phyloP scores from a whole-genome alignment of 2,797 vertebrate genomes.

The Percopsis omiscomaycus region DNA sequence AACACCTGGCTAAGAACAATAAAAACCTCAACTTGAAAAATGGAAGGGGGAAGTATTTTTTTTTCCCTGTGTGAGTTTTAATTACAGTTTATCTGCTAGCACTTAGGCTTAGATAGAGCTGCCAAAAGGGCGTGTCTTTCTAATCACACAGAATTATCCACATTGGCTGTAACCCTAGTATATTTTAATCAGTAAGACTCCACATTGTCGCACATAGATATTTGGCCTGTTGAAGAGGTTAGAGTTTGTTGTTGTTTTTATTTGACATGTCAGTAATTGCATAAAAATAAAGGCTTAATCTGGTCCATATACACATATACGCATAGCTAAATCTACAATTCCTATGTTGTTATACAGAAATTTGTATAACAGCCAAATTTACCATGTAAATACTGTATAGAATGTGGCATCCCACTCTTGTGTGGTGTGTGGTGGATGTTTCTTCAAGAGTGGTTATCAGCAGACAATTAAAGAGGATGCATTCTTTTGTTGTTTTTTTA shows the following conservation, averaged over 20 bases:
- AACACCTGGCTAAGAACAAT: background rate
- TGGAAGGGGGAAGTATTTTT: background rate
- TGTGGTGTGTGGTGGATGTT: slow-evolving; percentile 30
- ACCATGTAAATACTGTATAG: slow-evolving; percentile 16
- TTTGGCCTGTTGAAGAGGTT: slow-evolving; percentile 43
- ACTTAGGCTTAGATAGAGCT: background rate
- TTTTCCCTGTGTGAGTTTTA: background rate
- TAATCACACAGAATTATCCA: slow-evolving; percentile 4
- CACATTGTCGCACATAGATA: slow-evolving; percentile 25
- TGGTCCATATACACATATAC: background rate
- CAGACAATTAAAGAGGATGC: slow-evolving; percentile 64
- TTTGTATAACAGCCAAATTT: background rate
- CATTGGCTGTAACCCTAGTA: slow-evolving; percentile 26
- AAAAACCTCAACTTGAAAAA: background rate
- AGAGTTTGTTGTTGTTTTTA: slow-evolving; percentile 52
- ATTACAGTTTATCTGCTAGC: background rate
- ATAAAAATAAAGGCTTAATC: slow-evolving; percentile 52
- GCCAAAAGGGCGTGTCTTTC: slow-evolving; percentile 5
- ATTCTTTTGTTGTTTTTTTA: slow-evolving; percentile 72
- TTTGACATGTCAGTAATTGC: slow-evolving; percentile 56
- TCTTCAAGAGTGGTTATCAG: slow-evolving; percentile 53
- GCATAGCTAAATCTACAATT: no score
- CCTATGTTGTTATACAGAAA: no score
- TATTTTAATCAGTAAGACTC: slow-evolving; percentile 36
- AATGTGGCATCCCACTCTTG: slow-evolving; percentile 23